Conservation (phyloP, 1,140 invertebrate species). For the Drosophila jambulina region DNA sequence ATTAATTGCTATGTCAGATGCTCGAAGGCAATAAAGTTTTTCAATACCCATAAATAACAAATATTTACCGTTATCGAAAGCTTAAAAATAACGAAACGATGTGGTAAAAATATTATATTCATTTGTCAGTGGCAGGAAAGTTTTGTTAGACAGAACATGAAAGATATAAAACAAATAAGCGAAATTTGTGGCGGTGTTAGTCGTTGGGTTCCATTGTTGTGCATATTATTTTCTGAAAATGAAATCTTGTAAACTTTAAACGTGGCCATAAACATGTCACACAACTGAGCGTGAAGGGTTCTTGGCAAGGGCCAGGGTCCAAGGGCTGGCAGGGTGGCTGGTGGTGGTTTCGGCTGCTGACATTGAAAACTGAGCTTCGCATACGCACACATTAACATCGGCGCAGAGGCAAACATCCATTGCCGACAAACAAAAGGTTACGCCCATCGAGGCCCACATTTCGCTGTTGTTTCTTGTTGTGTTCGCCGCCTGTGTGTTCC, state of each 20-base stretch:
- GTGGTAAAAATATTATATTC: not conserved
- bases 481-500: constrained; percentile 6
- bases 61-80: not conserved
- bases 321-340: constrained; percentile 1
- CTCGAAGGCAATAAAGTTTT: not conserved
- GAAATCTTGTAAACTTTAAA: constrained; percentile 47
- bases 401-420: constrained; percentile 22
- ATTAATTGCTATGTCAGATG: not conserved
- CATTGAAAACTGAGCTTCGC: constrained; percentile 73
- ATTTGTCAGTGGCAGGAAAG: no score
- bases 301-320: not conserved
- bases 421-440: constrained; percentile 70
- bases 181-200: not conserved
- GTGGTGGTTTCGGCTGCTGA: constrained; percentile 57
- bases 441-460: constrained; percentile 65
- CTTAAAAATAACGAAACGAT: not conserved
- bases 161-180: not conserved
- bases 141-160: not conserved
- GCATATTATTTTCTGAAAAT: constrained; percentile 16
- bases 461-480: constrained; percentile 37
- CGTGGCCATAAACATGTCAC: constrained; percentile 45
- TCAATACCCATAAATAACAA: constrained; percentile 1
- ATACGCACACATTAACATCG: constrained; percentile 49
- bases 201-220: not conserved
- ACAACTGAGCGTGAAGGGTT: constrained; percentile 22